Percentiles rank a stretch among this genome's conserved stretches.
Conservation (phyloP, 2,113 vertebrate genomes). For the Passer domesticus region DNA sequence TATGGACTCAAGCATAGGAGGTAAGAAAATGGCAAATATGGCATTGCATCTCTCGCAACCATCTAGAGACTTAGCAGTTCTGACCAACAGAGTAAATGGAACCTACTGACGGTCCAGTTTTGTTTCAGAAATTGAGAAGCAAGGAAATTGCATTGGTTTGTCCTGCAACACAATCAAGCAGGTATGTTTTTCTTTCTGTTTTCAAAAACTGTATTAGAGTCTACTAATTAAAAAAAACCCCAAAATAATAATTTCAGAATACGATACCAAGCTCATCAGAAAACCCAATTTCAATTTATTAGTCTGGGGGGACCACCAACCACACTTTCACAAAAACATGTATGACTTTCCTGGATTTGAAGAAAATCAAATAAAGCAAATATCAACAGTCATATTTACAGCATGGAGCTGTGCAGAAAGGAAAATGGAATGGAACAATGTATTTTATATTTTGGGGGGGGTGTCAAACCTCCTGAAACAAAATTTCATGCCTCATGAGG, state of each 20-base stretch:
- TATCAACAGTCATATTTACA: neutral
- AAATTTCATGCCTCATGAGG: neutral
- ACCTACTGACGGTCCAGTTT: fast-evolving
- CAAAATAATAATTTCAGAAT: neutral
- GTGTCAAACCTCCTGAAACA: neutral
- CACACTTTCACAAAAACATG: neutral
- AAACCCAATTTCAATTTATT: neutral
- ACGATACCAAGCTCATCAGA: neutral
- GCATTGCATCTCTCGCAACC: neutral
- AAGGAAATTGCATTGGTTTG: neutral
- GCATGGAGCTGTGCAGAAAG: neutral
- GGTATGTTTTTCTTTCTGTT: neutral
- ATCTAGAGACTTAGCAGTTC: neutral
- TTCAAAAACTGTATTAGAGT: neutral
- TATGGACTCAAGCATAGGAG: neutral
- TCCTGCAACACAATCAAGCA: neutral
- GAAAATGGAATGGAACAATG: neutral
- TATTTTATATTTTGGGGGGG: neutral
- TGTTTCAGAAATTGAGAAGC: neutral
- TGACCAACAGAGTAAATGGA: neutral
- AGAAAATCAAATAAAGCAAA: neutral
- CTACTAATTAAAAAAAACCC: neutral
- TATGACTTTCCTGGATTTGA: neutral
- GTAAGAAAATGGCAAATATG: neutral
- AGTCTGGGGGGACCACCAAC: neutral